Conservation (phyloP, 2,888 invertebrate genomes). For the Brenthis hecate region DNA sequence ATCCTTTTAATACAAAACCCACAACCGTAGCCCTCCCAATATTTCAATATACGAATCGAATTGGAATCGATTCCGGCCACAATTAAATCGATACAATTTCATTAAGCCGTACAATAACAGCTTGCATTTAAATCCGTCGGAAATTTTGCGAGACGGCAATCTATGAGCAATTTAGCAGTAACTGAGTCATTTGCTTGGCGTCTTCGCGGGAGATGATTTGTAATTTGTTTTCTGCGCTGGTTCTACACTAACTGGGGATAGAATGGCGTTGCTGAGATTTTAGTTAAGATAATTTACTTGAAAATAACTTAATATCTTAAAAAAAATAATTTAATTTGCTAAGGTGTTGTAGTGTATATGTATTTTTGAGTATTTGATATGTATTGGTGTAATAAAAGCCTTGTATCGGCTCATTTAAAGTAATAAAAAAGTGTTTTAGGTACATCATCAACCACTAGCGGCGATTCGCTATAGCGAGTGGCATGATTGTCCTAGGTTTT, state of each 20-base stretch:
- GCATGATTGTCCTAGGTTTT: no score
- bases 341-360: no score
- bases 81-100: slow-evolving; percentile 66
- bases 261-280: slow-evolving; percentile 42
- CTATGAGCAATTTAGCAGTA: slow-evolving; percentile 76
- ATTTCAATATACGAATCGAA: slow-evolving; percentile 43
- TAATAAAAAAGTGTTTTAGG: no score
- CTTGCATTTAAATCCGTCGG: slow-evolving; percentile 70
- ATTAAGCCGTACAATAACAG: slow-evolving; percentile 62
- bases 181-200: slow-evolving; percentile 76
- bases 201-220: slow-evolving; percentile 77
- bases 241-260: not conserved
- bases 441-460: no score
- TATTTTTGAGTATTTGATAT: no score
- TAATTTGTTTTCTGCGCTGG: slow-evolving; percentile 76
- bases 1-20: not conserved
- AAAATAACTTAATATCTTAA: not conserved
- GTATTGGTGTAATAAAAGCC: no score
- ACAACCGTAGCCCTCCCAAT: slow-evolving; percentile 24
- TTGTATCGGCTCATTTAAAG: no score
- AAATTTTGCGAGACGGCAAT: slow-evolving; percentile 74
- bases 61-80: slow-evolving; percentile 46
- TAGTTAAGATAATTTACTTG: not conserved
- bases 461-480: no score
- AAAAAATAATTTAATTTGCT: no score